Base-by-base conservation (phyloP, 1,140 invertebrate species). In the Euura saliciscinereae region DNA sequence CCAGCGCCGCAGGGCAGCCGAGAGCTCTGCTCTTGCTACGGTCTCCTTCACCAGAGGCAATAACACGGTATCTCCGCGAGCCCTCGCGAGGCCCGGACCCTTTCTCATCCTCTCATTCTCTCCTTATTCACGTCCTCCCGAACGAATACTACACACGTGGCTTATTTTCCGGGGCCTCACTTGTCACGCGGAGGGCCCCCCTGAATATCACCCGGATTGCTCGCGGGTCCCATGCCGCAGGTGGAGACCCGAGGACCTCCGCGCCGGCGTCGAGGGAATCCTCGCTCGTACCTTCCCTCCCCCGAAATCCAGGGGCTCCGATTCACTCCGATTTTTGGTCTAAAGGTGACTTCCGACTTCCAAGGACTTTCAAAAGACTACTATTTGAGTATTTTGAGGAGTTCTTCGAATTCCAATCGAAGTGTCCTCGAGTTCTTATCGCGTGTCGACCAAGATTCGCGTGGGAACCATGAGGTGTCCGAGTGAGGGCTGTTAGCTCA, bases 1-100 rank as follows among this genome's bases (percentile, higher is more conserved):
- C 86, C 84, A 87, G 85, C 86, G 84, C 86, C 83, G 78, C 78
- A 83, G 83, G 85, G 82, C 79, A 81, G 74, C 75, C 71, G 70
- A 73, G 72, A 70, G 75, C 74, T 59, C 51, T 8, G 51, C 51
- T 71, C 74, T 70, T 67, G 4, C 68, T 69, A 42, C 71, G 76
- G 69, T 65, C 43, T 46, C 72, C 72, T 66, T 7, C 51, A 28
- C 42, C 51, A 11, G 6, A 73, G 43, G 71, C 59, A 59, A 43
- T 46, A 46, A 46, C 45, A 42, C 42, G 10, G 68, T 45, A 8
- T 7, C 5, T 44, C n/a, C 11, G 28, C 3, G 45, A 65, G 13
- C n/a, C 46, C 28, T 28, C 28, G 28, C 28, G 28, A 28, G 28
- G 28, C 13, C 13, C 51, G 51, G 51, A 59, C 51, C 51, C 51